Conservation (phyloP, 2,797 vertebrate species). For the Acanthis flammea region DNA sequence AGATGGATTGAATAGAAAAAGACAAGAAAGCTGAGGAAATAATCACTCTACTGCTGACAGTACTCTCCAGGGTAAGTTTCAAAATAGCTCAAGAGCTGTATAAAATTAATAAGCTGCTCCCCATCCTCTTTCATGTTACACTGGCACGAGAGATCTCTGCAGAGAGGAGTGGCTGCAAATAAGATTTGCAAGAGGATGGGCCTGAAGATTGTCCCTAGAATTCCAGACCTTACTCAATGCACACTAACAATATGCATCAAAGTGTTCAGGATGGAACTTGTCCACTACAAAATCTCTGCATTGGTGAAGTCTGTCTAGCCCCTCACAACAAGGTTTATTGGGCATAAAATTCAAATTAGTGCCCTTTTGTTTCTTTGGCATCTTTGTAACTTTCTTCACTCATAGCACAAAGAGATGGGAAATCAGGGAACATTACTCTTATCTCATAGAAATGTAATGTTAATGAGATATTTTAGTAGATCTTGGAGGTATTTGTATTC, state of each 20-base stretch:
- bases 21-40: constrained; percentile 50
- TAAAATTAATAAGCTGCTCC: constrained; percentile 64
- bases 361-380: neutral
- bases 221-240: neutral
- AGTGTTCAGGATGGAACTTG: neutral
- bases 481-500: neutral
- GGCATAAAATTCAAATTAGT: neutral
- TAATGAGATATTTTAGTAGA: neutral
- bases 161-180: neutral
- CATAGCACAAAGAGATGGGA: neutral
- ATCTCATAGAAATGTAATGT: neutral
- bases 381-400: neutral
- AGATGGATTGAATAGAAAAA: constrained; percentile 16
- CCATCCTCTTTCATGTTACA: constrained; percentile 1
- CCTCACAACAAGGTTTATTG: neutral
- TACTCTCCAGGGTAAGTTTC: constrained; percentile 50
- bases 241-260: neutral
- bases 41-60: constrained; percentile 44
- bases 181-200: neutral
- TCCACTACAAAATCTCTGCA: neutral
- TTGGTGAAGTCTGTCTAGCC: neutral
- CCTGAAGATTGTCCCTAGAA: neutral
- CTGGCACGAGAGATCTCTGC: neutral
- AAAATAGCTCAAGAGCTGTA: constrained; percentile 57
- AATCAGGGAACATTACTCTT: neutral